phyloP scores from a whole-genome alignment of 2,113 vertebrate species.

The Progne subis region DNA sequence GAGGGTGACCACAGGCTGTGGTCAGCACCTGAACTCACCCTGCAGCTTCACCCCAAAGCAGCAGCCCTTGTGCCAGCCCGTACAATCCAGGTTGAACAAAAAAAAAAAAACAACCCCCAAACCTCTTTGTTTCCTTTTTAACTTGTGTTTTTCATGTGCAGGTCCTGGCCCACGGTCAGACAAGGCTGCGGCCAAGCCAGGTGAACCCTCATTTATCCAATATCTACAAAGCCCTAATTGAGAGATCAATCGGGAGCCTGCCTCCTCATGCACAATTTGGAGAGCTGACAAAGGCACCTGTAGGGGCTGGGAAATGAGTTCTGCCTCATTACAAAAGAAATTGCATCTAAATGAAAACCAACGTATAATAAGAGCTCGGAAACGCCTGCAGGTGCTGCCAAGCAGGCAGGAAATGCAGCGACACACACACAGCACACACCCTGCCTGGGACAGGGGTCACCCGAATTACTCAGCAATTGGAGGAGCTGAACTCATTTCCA shows the following conservation, averaged over 20 bases:
- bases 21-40: fast-evolving
- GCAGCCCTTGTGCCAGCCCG: fast-evolving
- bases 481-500: constrained; percentile 12
- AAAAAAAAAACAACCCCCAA: neutral
- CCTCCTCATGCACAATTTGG: neutral
- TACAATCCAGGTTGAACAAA: fast-evolving
- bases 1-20: too few relatives aligned
- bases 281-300: constrained; percentile 57
- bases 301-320: constrained; percentile 46
- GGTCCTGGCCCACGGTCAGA: neutral
- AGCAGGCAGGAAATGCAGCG: neutral
- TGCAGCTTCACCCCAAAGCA: fast-evolving
- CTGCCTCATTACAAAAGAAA: constrained; percentile 64
- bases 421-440: neutral
- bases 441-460: neutral
- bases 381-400: neutral
- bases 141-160: fast-evolving
- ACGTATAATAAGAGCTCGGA: neutral
- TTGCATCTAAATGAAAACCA: constrained; percentile 57
- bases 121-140: fast-evolving
- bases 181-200: neutral
- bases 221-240: constrained; percentile 4
- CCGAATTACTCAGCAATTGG: neutral
- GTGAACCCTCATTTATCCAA: neutral
- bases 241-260: constrained; percentile 4